A percentile compares a stretch with the other conserved stretches of the same genome.
These are phyloP conservation scores for Lordiphosa clarofinis DNA, from an alignment of 1,140 invertebrate species.

Conservation along the genomic window DNA sequence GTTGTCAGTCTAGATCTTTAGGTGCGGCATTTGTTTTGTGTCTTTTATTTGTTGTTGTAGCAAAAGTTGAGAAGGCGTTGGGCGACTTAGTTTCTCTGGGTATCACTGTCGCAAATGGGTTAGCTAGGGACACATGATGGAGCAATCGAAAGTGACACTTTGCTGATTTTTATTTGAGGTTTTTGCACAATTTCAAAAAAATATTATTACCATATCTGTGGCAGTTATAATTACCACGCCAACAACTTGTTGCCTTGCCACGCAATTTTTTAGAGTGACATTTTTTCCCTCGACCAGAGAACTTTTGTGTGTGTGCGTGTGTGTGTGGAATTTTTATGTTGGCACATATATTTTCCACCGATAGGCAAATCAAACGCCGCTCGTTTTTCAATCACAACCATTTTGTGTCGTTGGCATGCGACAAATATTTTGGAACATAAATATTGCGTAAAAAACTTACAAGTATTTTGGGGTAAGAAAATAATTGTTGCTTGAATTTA, in stretches of 20 bases:
- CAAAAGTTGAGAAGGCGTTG: conserved; percentile 38
- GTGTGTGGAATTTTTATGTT: conserved; percentile 51
- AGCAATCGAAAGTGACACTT: conserved; percentile 27
- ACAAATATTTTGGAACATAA: conserved; percentile 26
- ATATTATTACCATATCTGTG: conserved; percentile 66
- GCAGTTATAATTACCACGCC: conserved; percentile 67
- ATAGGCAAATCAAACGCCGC: conserved; percentile 55
- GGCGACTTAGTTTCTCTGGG: conserved; percentile 14
- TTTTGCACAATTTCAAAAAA: conserved; percentile 23
- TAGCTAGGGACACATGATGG: conserved; percentile 58
- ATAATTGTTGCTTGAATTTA: too few relatives aligned
- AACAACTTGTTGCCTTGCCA: conserved; percentile 40
- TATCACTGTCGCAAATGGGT: conserved; percentile 40
- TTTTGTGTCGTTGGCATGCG: conserved; percentile 11
- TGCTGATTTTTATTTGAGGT: conserved; percentile 5
- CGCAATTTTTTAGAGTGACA: conserved; percentile 59
- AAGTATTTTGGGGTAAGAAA: too few relatives aligned
- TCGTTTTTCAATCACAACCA: conserved; percentile 52
- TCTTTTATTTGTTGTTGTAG: conserved; percentile 36
- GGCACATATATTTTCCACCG: conserved; percentile 52
- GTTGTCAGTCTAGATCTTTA: conserved; percentile 17
- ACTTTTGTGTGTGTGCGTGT: conserved; percentile 32
- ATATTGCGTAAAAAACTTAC: conserved; percentile 7
- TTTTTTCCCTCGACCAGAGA: conserved; percentile 41
- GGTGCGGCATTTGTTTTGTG: conserved; percentile 43